A percentile compares a stretch with the other conserved stretches of the same genome.
Conservation (phyloP, 1,140 invertebrate genomes). For the Batillaria attramentaria region DNA sequence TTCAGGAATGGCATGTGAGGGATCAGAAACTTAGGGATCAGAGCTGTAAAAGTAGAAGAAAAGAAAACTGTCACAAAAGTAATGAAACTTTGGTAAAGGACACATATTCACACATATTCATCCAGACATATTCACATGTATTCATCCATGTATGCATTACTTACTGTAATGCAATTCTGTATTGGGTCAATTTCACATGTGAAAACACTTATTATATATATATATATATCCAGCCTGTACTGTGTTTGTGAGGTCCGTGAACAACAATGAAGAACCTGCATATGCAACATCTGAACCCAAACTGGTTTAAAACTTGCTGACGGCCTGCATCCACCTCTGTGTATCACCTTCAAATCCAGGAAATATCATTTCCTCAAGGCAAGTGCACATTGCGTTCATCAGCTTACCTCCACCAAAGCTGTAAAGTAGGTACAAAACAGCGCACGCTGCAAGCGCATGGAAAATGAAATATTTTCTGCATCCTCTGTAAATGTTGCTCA, state of each 20-base stretch:
- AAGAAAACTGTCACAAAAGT: background rate
- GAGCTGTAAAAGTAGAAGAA: conserved; percentile 50
- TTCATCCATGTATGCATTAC: background rate
- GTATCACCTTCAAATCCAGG: background rate
- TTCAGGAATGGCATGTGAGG: conserved; percentile 51
- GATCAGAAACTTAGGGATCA: conserved; percentile 58
- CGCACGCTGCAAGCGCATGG: conserved; percentile 31
- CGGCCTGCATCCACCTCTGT: background rate
- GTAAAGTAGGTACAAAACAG: conserved; percentile 47
- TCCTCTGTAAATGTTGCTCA: conserved; percentile 36
- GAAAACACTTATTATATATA: background rate
- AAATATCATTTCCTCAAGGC: background rate
- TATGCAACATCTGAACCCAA: background rate
- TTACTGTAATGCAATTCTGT: background rate
- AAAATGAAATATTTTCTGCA: conserved; percentile 45
- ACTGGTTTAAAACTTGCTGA: background rate
- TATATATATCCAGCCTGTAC: background rate
- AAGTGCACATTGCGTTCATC: background rate
- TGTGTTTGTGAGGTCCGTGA: background rate
- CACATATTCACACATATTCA: too few species aligned
- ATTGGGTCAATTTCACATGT: background rate
- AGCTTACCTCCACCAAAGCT: conserved; percentile 51
- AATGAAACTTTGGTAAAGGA: background rate
- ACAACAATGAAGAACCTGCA: too few species aligned
- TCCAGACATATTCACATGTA: background rate